phyloP scores from a whole-genome alignment of 2,113 vertebrate species.

The Propithecus coquereli region DNA sequence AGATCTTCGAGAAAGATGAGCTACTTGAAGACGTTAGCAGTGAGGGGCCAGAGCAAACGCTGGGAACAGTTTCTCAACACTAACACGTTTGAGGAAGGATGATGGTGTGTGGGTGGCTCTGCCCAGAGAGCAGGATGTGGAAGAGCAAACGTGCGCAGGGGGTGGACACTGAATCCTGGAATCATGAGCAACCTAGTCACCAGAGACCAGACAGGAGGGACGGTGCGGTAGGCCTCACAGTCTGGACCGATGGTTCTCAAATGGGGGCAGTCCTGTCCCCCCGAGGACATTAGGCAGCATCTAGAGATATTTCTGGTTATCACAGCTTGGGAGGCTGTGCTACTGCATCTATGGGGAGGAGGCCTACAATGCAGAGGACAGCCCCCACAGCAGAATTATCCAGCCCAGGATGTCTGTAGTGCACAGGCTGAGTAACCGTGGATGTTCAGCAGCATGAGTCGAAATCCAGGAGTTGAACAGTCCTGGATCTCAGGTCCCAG shows the following conservation, averaged over 20 bases:
- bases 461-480: too few relatives aligned
- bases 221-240: rapidly evolving
- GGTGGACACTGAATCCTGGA: background rate
- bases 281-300: background rate
- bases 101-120: background rate
- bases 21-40: background rate
- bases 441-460: rapidly evolving
- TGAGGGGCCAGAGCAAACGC: background rate
- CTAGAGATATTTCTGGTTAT: background rate
- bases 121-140: background rate
- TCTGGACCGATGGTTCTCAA: background rate
- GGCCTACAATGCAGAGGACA: background rate
- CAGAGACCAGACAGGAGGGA: background rate
- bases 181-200: background rate
- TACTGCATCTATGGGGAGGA: background rate
- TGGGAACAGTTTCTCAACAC: background rate
- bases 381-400: background rate
- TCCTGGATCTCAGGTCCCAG: background rate
- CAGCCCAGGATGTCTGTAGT: rapidly evolving
- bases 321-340: background rate
- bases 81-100: background rate
- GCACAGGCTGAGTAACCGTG: rapidly evolving
- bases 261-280: rapidly evolving
- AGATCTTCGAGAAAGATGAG: background rate
- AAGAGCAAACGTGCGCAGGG: background rate